Percentiles rank a stretch among this genome's conserved stretches.
These are phyloP conservation scores for Tamias sibiricus DNA, from an alignment of 2,113 vertebrate species.

Conservation along the genomic window DNA sequence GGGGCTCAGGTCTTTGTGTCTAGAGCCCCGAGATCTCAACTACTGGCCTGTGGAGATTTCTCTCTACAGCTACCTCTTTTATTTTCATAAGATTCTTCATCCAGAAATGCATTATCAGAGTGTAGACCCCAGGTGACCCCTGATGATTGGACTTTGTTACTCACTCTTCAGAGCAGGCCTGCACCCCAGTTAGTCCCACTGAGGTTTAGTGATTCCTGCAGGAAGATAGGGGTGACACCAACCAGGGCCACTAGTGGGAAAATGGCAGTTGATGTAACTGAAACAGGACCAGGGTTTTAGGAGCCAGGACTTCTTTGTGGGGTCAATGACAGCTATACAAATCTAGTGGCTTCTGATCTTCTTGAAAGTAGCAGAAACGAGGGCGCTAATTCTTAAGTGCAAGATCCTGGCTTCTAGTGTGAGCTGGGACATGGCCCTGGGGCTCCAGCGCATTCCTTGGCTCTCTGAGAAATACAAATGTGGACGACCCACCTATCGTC, in stretches of 20 bases:
- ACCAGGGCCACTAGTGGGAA: neutral
- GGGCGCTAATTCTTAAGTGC: too few species aligned
- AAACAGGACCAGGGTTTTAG: neutral
- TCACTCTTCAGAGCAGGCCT: fast-evolving
- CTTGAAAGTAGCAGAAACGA: neutral
- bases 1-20: neutral
- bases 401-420: fast-evolving
- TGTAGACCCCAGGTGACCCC: fast-evolving
- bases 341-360: neutral
- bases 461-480: neutral
- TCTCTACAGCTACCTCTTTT: neutral
- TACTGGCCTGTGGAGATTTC: neutral
- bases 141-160: neutral
- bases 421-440: too few species aligned
- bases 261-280: fast-evolving
- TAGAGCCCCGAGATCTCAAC: neutral
- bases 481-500: neutral
- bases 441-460: neutral
- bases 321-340: neutral
- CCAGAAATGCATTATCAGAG: neutral
- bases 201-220: too few species aligned
- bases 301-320: neutral
- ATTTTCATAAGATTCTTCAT: neutral
- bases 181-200: neutral
- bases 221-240: fast-evolving